Evolutionary conservation across 2,113 vertebrate species (phyloP).

Genomic region (Syrrhaptes paradoxus): DNA sequence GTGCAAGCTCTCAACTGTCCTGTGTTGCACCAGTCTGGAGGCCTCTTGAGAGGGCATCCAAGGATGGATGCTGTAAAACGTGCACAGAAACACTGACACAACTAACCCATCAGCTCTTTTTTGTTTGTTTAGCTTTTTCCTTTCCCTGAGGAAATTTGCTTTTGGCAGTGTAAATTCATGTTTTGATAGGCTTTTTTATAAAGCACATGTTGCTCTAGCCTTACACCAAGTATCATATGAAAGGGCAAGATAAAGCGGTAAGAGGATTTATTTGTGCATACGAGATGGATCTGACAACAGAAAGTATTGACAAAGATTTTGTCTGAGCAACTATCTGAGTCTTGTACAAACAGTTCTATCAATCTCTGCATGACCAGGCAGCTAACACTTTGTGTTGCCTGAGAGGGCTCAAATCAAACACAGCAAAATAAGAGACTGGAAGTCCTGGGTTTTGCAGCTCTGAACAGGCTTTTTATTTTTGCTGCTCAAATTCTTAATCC

Average conservation of each 20-base stretch:
- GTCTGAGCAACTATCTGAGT: neutral
- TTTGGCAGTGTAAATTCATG: neutral
- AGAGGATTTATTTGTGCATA: neutral
- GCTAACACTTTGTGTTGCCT: neutral
- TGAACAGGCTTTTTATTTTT: neutral
- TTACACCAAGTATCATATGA: neutral
- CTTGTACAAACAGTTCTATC: neutral
- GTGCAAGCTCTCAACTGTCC: neutral
- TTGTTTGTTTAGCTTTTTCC: neutral
- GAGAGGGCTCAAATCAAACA: neutral
- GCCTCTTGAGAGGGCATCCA: neutral
- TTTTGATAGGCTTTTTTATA: neutral
- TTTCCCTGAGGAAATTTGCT: neutral
- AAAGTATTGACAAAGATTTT: neutral
- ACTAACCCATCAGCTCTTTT: neutral
- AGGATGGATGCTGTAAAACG: too few relatives aligned
- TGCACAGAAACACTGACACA: too few relatives aligned
- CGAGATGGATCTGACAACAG: neutral
- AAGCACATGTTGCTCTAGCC: neutral
- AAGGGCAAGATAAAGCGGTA: neutral
- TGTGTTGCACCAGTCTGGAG: neutral
- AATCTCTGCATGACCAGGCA: neutral
- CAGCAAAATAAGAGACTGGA: neutral
- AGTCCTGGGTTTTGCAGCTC: neutral
- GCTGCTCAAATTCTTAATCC: neutral